Evolutionary conservation across 2,888 invertebrate species (phyloP).

Genomic region (Crematogaster levior): DNA sequence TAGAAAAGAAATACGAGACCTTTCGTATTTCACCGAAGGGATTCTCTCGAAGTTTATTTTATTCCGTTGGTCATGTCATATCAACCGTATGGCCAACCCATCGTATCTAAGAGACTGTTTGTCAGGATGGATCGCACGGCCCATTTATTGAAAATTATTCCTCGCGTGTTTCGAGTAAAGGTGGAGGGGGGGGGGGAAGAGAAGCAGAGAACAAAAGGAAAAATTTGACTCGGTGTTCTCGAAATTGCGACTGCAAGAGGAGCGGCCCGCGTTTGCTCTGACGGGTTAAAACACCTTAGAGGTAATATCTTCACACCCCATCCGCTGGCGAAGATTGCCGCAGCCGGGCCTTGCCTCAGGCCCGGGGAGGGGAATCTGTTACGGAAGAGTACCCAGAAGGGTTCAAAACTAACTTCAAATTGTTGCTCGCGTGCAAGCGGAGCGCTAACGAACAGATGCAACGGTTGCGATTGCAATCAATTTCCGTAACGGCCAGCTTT

Average conservation of each 20-base stretch:
- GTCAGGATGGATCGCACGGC: constrained; percentile 48
- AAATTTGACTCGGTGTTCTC: constrained; percentile 37
- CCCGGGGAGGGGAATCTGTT: constrained; percentile 6
- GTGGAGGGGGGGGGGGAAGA: constrained; percentile 15
- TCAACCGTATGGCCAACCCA: not conserved
- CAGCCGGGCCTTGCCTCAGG: constrained; percentile 22
- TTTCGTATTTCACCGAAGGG: not conserved
- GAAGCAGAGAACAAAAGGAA: constrained; percentile 20
- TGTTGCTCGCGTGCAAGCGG: constrained; percentile 18
- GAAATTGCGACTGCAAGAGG: constrained; percentile 60
- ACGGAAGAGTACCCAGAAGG: constrained; percentile 12
- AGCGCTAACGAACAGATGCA: constrained; percentile 19
- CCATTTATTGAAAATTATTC: constrained; percentile 80
- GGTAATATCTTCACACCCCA: constrained; percentile 61
- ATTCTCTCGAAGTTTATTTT: not conserved
- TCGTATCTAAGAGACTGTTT: constrained; percentile 52
- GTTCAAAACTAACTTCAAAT: constrained; percentile 27
- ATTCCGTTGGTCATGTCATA: not conserved
- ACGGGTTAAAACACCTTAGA: constrained; percentile 65
- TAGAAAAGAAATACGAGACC: not conserved
- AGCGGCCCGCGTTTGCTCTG: constrained; percentile 60
- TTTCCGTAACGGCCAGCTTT: not conserved
- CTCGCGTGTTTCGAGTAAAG: constrained; percentile 73
- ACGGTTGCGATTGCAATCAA: not conserved
- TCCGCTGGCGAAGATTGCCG: constrained; percentile 49